Base-by-base conservation (phyloP, 37 sponge, comb jelly and placozoan genomes). In the Eunapius fragilis region DNA sequence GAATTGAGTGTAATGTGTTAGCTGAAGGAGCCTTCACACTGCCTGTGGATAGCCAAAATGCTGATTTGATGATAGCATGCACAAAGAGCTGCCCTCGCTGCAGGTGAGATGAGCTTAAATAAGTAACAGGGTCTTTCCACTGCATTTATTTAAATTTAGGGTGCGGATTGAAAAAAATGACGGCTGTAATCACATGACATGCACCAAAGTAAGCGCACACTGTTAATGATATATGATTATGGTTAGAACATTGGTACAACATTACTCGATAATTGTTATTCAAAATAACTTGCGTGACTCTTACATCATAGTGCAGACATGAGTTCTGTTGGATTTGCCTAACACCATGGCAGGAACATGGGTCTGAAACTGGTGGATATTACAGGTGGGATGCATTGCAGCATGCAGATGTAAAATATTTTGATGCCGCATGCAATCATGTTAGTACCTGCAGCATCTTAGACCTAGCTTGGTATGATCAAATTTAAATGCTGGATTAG, bases 281-380 rank as follows among this genome's bases (percentile, higher is more conserved):
- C n/a, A n/a, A n/a, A n/a, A n/a, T n/a, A n/a, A n/a, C n/a, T n/a
- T n/a, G n/a, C n/a, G n/a, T n/a, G n/a, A n/a, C n/a, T n/a, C n/a
- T n/a, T n/a, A 12, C 58, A 1, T 2, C 14, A 58, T 11, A 94
- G 94, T 94, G 94, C 85, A 70, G 75, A 2, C 82, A 94, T 85
- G 86, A 88, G 69, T 94, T 90, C 88, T 94, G 94, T 50, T 94
- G 94, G 94, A 80, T 90, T 37, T 94, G 94, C 85, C 88, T 90
- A 38, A 91, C 87, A 49, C 91, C 91, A 27, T 94, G 94, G 94
- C 70, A 67, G 17, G 32, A 81, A 0, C 94, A 94, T 82, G 85
- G 74, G 70, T 72, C 87, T 30, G 81, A 74, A 31, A 94, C 94
- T 27, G 94, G 94, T 68, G 94, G 94, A 36, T 94, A 94, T 69